Conservation (phyloP, 1,140 invertebrate genomes). For the Eriocheir sinensis region DNA sequence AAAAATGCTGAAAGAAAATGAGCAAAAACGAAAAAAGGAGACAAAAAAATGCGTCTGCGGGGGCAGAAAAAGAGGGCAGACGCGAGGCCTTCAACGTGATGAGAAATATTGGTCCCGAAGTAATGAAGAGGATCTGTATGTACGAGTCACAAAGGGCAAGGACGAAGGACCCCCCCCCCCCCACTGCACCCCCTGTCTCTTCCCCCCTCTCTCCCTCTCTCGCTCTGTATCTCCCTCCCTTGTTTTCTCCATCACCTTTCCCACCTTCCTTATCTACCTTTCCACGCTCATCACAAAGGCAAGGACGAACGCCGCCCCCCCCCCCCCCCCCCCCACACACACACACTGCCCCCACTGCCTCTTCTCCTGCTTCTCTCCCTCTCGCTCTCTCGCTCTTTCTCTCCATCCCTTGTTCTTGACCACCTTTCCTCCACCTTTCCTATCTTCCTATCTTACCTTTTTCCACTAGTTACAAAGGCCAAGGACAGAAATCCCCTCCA, state of each 20-base stretch:
- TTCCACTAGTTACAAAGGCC: not conserved
- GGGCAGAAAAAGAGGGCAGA: not conserved
- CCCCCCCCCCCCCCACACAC: not conserved
- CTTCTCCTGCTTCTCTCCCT: not conserved
- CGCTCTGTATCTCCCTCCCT: not conserved
- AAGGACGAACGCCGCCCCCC: not conserved
- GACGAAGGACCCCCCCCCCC: not conserved
- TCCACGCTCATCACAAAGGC: not conserved
- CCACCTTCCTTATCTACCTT: not conserved
- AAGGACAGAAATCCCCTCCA: too few species aligned
- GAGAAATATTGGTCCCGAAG: not conserved
- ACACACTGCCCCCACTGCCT: not conserved
- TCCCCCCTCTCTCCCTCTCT: not conserved
- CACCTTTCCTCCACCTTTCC: not conserved
- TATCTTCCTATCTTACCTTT: not conserved
- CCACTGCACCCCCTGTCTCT: not conserved
- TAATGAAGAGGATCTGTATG: slow-evolving; percentile 9
- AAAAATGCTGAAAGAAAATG: too few species aligned
- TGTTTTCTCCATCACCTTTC: not conserved
- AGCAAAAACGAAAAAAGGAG: too few species aligned
- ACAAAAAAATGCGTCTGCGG: too few species aligned
- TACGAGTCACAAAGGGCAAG: not conserved
- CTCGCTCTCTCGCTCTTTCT: not conserved
- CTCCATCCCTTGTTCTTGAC: not conserved
- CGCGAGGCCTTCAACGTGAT: not conserved